These are phyloP conservation scores for Megaustenia siamemsis DNA, from an alignment of 2,888 invertebrate genomes.

Conservation along the genomic window DNA sequence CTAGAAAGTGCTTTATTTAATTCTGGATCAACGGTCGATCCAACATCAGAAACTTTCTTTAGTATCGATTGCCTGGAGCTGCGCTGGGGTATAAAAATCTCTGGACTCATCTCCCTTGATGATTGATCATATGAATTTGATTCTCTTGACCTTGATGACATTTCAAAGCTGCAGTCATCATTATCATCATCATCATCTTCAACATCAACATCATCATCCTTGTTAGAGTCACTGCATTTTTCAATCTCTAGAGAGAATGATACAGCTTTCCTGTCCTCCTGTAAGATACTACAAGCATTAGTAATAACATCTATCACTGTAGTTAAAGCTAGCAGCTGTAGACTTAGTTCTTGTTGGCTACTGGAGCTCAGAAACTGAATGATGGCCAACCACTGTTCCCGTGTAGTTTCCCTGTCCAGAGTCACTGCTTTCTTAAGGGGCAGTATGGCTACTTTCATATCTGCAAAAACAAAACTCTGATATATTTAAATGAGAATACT, in stretches of 20 bases:
- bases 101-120: slow-evolving; percentile 38
- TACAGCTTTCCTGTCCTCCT: slow-evolving; percentile 37
- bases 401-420: slow-evolving; percentile 67
- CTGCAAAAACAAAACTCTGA: slow-evolving; percentile 13
- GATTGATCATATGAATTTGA: slow-evolving; percentile 35
- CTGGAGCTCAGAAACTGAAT: slow-evolving; percentile 66
- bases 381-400: slow-evolving; percentile 70
- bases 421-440: slow-evolving; percentile 63
- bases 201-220: slow-evolving; percentile 27
- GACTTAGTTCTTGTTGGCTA: slow-evolving; percentile 68
- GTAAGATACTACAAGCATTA: slow-evolving; percentile 58
- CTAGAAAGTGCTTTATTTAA: background rate
- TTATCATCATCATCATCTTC: slow-evolving; percentile 7
- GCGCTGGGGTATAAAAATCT: background rate
- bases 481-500: background rate
- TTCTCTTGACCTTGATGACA: slow-evolving; percentile 40
- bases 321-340: slow-evolving; percentile 70
- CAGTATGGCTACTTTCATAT: background rate
- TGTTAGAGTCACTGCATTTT: slow-evolving; percentile 38
- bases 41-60: slow-evolving; percentile 14
- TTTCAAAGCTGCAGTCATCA: slow-evolving; percentile 11
- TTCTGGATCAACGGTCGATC: background rate
- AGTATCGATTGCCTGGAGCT: slow-evolving; percentile 29
- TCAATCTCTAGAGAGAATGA: slow-evolving; percentile 34
- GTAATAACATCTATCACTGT: slow-evolving; percentile 67